phyloP scores from a whole-genome alignment of 1,140 invertebrate species.

The Pararge aegeria region DNA sequence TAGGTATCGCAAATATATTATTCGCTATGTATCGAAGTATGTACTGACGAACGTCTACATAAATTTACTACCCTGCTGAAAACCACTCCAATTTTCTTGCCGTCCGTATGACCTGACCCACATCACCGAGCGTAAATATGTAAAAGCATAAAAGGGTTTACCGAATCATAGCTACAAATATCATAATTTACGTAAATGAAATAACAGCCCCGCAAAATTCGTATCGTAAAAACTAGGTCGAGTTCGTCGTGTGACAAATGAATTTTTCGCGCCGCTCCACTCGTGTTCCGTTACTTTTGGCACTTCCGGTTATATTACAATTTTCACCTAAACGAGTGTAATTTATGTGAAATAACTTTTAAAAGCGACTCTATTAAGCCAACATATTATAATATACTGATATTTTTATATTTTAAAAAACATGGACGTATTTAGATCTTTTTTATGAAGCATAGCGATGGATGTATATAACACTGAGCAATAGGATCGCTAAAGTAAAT shows the following conservation, averaged over 20 bases:
- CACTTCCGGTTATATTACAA: constrained; percentile 6
- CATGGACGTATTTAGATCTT: too few relatives aligned
- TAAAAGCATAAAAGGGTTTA: constrained; percentile 9
- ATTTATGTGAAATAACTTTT: background rate
- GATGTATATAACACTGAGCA: too few relatives aligned
- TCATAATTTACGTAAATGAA: constrained; percentile 10
- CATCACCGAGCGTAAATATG: constrained; percentile 5
- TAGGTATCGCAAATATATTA: too few relatives aligned
- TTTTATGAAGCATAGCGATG: too few relatives aligned
- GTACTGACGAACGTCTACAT: too few relatives aligned
- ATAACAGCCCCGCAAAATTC: constrained; percentile 6
- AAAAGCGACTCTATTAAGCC: background rate
- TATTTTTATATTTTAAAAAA: too few relatives aligned
- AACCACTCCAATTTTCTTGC: constrained; percentile 8
- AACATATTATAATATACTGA: too few relatives aligned
- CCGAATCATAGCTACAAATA: constrained; percentile 11
- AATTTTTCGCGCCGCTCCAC: constrained; percentile 8
- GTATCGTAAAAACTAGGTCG: constrained; percentile 3
- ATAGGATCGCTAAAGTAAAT: too few relatives aligned
- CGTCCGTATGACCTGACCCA: constrained; percentile 7
- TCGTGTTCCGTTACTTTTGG: constrained; percentile 4
- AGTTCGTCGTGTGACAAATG: constrained; percentile 8
- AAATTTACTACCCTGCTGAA: background rate
- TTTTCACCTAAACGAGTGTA: constrained; percentile 4
- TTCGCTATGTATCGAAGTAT: too few relatives aligned